These are phyloP conservation scores for Agrochola macilenta DNA, from an alignment of 2,888 invertebrate species.

Conservation along the genomic window DNA sequence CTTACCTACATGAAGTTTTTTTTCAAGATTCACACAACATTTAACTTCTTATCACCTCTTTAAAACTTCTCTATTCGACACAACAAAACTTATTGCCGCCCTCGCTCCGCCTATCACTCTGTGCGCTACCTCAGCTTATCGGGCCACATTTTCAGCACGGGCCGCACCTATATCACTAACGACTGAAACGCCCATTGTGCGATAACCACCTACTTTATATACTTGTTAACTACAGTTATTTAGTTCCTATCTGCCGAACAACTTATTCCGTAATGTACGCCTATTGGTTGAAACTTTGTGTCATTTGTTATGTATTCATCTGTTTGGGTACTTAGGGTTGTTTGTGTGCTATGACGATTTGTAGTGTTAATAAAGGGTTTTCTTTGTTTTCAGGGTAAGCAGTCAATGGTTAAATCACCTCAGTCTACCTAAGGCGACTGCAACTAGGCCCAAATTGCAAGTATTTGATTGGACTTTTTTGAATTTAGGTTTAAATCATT, in stretches of 20 bases:
- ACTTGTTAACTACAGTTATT: conserved; percentile 70
- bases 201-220: conserved; percentile 72
- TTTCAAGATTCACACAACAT: neutral
- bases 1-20: neutral
- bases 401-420: neutral
- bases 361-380: conserved; percentile 20
- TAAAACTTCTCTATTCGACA: conserved; percentile 28
- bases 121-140: conserved; percentile 73
- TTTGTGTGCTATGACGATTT: conserved; percentile 35
- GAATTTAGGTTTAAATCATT: no score
- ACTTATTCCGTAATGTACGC: conserved; percentile 62
- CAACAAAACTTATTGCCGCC: neutral
- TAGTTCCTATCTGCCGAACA: conserved; percentile 61
- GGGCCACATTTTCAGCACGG: conserved; percentile 78
- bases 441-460: neutral
- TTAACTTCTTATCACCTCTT: conserved; percentile 18
- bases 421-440: no score
- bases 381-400: conserved; percentile 52
- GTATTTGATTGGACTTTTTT: conserved; percentile 10
- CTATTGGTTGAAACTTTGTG: conserved; percentile 49
- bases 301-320: conserved; percentile 46
- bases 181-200: conserved; percentile 76
- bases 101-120: conserved; percentile 29
- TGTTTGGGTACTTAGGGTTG: conserved; percentile 23
- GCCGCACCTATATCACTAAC: conserved; percentile 83